Percentiles rank a stretch among this genome's conserved stretches.
Evolutionary conservation across 1,140 invertebrate species (phyloP).

Genomic region (Tribolium castaneum): DNA sequence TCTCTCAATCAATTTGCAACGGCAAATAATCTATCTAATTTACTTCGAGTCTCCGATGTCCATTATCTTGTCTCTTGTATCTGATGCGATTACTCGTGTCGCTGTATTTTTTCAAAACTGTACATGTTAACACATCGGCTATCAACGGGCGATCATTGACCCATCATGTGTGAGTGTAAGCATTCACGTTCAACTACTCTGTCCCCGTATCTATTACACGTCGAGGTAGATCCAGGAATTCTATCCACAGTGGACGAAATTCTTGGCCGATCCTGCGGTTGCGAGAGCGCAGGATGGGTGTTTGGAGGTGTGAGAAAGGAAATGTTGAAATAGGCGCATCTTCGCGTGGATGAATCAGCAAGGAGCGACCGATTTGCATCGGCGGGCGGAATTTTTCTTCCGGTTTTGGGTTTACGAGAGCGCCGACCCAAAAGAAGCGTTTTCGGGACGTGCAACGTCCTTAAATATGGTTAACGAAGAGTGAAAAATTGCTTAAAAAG

Average conservation of each 20-base stretch:
- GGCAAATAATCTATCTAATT: neutral
- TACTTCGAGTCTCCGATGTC: neutral
- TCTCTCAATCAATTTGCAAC: constrained; percentile 3
- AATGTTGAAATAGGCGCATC: constrained; percentile 46
- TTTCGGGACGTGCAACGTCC: neutral
- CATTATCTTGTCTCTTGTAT: constrained; percentile 24
- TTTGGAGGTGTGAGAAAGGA: constrained; percentile 51
- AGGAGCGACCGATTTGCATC: constrained; percentile 17
- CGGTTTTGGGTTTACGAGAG: neutral
- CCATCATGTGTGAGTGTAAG: constrained; percentile 37
- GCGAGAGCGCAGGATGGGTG: constrained; percentile 9
- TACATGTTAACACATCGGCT: constrained; percentile 40
- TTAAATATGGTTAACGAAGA: constrained; percentile 39
- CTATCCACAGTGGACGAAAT: neutral
- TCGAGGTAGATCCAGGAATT: constrained; percentile 15
- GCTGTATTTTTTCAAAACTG: constrained; percentile 39
- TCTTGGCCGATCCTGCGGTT: constrained; percentile 4
- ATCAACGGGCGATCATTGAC: constrained; percentile 40
- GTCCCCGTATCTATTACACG: constrained; percentile 34
- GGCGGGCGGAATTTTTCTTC: neutral
- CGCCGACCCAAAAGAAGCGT: neutral
- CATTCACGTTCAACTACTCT: constrained; percentile 25
- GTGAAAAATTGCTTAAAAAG: constrained; percentile 29
- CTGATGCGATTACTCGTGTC: constrained; percentile 28
- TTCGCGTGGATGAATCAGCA: constrained; percentile 16